Base-by-base conservation (phyloP, 2,888 invertebrate genomes). In the Rhaphigaster nebulosa region DNA sequence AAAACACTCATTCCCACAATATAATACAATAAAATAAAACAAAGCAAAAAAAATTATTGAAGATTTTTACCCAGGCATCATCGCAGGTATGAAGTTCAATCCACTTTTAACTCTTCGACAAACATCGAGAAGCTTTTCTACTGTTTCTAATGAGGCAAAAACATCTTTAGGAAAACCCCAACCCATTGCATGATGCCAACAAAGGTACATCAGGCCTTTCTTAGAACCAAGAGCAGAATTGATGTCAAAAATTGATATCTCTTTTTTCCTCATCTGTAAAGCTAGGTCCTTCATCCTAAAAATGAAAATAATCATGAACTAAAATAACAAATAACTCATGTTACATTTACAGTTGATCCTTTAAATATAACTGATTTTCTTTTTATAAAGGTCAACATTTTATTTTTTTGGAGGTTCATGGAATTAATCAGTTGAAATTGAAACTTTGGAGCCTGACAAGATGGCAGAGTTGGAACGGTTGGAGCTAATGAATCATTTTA, bases 181-280 rank as follows among this genome's bases (percentile, higher is more conserved):
- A 50, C 45, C 45, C 84, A 84, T 84, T 18, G 84, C 23, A 26
- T 84, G 84, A n/a, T 84, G 84, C 84, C 84, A 84, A 45, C 84
- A 84, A 50, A 84, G 84, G n/a, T 84, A 84, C 84, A 84, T 84
- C 26, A 84, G 45, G n/a, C 84, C 84, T 84, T 84, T 50, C 23
- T 84, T 84, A 15, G 84, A 84, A 50, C 45, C 45, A 18, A 84
- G 84, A 26, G 84, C 84, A 84, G 84, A 84, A 50, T 45, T 84
- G 23, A 84, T 84, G 84, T 84, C 84, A 8, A 50, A 41, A 41
- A 84, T 26, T n/a, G 84, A 84, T 84, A 84, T 84, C n/a, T 84
- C 45, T n/a, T 84, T 84, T 15, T n/a, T 84, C 45, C 84, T 50
- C n/a, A 84, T 84, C 84, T n/a, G 84, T n/a, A 84, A 50, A n/a